Evolutionary conservation across 2,797 vertebrate species (phyloP), one percentile per base, ranked within the genome.

Genomic region (Ctenopoma multispine): DNA sequence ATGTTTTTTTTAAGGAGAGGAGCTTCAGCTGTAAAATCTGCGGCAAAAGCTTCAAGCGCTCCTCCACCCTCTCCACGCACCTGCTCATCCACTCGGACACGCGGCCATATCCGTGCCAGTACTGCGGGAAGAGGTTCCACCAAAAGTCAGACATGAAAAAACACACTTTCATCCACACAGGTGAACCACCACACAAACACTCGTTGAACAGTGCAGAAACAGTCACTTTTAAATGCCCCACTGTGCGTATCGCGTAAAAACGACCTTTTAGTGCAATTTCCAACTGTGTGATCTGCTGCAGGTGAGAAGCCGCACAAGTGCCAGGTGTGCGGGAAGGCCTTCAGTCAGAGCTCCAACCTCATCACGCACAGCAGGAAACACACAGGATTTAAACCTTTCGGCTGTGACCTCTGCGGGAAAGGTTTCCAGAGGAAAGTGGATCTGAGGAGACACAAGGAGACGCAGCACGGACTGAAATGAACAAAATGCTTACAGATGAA

Each of bases 71-170:
- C 69, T 99, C 98, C 71, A 99, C 98, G 6, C 98, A 99, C 88
- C 93, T 99, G 80, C 97, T 99, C 59, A 99, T 99, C 82, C 98
- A 99, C 87, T 99, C 98, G 0, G 97, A 99, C 91, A 99, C 98
- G 21, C 91, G 98, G 55, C 98, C 98, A 10, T 99, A 99, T 66
- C 98, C 98, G 0, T 99, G 98, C 73, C 97, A 99, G 93, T 99
- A 97, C 92, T 99, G 97, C 66, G 98, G 98, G 75, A 99, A 99
- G 89, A 94, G 98, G 69, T 99, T 99, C 89, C 97, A 99, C 87
- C 98, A 99, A 86, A 99, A 99, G 92, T 99, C 98, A 6, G 98
- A 99, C 88, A 99, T 99, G 97, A 99, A 99, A 85, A 99, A 99
- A 68, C 98, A 99, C 92, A 99, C 97, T 5, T 99, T 99, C 81